Percentiles rank a stretch among this genome's conserved stretches.
Conservation (phyloP, 2,113 vertebrate species). For the Halcyon malimbica region DNA sequence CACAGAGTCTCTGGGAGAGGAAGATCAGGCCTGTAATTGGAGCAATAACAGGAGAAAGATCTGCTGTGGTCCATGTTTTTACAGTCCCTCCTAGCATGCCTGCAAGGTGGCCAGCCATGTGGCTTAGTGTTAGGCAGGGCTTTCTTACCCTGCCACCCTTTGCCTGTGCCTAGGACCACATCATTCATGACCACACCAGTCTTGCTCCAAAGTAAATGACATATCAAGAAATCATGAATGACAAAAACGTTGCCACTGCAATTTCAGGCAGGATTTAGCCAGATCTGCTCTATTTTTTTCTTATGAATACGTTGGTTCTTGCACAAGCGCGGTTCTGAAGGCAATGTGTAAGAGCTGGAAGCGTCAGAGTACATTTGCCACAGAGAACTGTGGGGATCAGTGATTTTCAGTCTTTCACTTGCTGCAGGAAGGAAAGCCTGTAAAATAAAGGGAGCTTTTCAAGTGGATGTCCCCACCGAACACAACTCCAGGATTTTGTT, state of each 20-base stretch:
- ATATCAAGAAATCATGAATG: not conserved
- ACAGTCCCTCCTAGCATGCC: not conserved
- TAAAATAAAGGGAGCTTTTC: not conserved
- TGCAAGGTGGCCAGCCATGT: accelerated
- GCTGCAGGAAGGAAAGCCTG: not conserved
- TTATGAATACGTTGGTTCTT: not conserved
- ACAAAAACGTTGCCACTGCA: not conserved
- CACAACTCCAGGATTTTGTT: not conserved
- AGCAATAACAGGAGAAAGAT: not conserved
- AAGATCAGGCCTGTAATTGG: not conserved
- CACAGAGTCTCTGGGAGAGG: not conserved
- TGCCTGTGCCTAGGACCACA: not conserved
- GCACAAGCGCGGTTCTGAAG: not conserved
- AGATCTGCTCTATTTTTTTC: not conserved
- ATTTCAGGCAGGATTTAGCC: not conserved
- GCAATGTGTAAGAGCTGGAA: not conserved
- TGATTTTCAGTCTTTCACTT: not conserved
- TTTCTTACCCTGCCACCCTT: not conserved
- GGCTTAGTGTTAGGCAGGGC: not conserved
- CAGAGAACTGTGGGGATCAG: not conserved
- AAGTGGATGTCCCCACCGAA: not conserved
- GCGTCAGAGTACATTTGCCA: not conserved
- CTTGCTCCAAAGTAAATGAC: not conserved
- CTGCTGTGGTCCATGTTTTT: not conserved
- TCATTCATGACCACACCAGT: not conserved